Evolutionary conservation across 2,113 vertebrate species (phyloP).

Genomic region (Salminus brasiliensis): DNA sequence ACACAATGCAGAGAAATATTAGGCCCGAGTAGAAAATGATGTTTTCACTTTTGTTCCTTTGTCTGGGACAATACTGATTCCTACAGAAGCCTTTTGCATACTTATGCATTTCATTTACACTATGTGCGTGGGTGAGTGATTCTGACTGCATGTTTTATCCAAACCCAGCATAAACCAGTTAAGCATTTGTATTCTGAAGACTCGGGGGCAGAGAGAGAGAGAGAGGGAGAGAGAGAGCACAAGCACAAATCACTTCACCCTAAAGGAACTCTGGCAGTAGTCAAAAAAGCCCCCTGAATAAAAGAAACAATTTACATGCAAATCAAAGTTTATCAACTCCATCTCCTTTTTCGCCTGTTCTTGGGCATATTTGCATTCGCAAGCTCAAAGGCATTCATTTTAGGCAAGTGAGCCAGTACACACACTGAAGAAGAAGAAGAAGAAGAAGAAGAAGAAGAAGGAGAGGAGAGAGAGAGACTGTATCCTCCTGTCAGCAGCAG

Average conservation of each 20-base stretch:
- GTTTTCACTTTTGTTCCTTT: slow-evolving; percentile 30
- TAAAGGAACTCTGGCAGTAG: slow-evolving; percentile 59
- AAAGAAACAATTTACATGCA: slow-evolving; percentile 81
- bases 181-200: slow-evolving; percentile 44
- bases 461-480: slow-evolving; percentile 60
- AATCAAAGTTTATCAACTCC: slow-evolving; percentile 78
- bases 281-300: slow-evolving; percentile 47
- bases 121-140: slow-evolving; percentile 10
- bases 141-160: slow-evolving; percentile 43
- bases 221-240: slow-evolving; percentile 42
- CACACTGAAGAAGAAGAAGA: slow-evolving; percentile 17
- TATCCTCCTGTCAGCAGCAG: slow-evolving; percentile 67
- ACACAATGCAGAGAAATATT: slow-evolving; percentile 16
- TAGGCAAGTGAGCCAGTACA: slow-evolving; percentile 54
- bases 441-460: not conserved
- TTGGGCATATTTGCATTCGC: slow-evolving; percentile 70
- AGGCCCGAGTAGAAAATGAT: slow-evolving; percentile 2
- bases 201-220: slow-evolving; percentile 24
- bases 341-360: slow-evolving; percentile 71
- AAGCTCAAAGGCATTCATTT: slow-evolving; percentile 72
- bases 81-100: slow-evolving; percentile 16
- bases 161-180: slow-evolving; percentile 32
- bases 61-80: slow-evolving; percentile 17
- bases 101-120: slow-evolving; percentile 35
- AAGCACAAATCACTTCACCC: slow-evolving; percentile 47